These are phyloP conservation scores for Petrocephalus microphthalmus DNA, from an alignment of 2,113 vertebrate species.

Conservation along the genomic window DNA sequence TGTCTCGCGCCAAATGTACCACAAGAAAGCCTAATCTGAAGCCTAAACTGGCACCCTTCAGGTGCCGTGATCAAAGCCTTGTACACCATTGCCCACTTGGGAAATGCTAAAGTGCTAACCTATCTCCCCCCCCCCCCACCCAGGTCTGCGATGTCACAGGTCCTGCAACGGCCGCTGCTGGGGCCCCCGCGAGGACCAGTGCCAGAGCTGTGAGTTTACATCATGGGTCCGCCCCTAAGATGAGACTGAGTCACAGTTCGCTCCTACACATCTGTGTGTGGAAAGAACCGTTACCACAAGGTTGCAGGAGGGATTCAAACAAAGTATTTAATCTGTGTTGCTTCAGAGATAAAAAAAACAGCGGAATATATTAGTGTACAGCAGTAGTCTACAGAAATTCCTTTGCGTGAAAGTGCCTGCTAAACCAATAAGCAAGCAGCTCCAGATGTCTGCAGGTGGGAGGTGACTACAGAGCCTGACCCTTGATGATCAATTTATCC, in stretches of 20 bases:
- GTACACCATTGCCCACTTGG: neutral
- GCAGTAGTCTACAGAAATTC: neutral
- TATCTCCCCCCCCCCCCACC: slow-evolving; percentile 34
- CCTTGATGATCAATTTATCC: neutral
- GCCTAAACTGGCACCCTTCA: neutral
- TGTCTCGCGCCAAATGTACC: neutral
- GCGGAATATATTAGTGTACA: neutral
- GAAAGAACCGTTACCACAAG: neutral
- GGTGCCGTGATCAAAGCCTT: neutral
- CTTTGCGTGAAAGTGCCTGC: neutral
- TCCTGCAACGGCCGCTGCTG: slow-evolving; percentile 91
- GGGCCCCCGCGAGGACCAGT: slow-evolving; percentile 86
- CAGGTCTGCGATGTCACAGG: slow-evolving; percentile 87
- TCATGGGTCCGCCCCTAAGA: too few relatives aligned
- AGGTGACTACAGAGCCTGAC: neutral
- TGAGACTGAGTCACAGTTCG: neutral
- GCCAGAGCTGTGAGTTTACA: slow-evolving; percentile 83
- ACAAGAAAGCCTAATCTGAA: neutral
- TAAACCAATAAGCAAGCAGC: neutral
- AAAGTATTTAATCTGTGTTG: neutral
- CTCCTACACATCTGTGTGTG: neutral
- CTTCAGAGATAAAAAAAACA: neutral
- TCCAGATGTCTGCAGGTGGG: neutral
- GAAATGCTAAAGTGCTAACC: neutral
- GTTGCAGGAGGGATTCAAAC: neutral